Conservation (phyloP, 2,888 invertebrate genomes). For the Brenthis hecate region DNA sequence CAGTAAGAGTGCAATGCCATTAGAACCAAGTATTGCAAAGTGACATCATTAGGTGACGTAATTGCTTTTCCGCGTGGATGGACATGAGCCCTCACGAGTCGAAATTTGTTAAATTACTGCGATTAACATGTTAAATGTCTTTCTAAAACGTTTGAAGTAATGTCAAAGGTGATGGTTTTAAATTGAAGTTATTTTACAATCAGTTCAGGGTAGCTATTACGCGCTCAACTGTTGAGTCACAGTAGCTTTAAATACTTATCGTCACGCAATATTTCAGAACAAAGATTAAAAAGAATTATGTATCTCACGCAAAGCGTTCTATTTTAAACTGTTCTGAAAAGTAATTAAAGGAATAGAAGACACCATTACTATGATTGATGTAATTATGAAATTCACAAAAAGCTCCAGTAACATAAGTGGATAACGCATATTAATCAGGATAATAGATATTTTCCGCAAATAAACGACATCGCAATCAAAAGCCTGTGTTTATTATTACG, state of each 20-base stretch:
- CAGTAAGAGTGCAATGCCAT: constrained; percentile 65
- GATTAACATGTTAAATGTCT: constrained; percentile 78
- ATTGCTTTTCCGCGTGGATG: constrained; percentile 80
- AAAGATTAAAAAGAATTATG: constrained; percentile 14
- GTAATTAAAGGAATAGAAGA: background rate
- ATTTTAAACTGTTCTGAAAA: constrained; percentile 4
- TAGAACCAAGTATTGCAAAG: constrained; percentile 65
- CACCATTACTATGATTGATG: no score
- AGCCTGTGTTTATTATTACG: constrained; percentile 57
- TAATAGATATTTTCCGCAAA: constrained; percentile 40
- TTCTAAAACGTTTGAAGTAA: constrained; percentile 55
- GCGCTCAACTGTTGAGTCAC: constrained; percentile 7
- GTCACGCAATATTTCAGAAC: constrained; percentile 15
- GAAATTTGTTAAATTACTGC: constrained; percentile 77
- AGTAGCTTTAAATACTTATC: constrained; percentile 12
- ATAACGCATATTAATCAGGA: constrained; percentile 28
- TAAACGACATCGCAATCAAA: constrained; percentile 48
- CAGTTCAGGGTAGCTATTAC: constrained; percentile 9
- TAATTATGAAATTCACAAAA: background rate
- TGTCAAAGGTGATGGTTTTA: constrained; percentile 28
- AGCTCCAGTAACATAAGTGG: constrained; percentile 8
- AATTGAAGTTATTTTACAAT: constrained; percentile 22
- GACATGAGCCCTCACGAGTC: constrained; percentile 58
- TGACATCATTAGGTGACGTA: constrained; percentile 79
- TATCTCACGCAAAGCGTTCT: constrained; percentile 10